Base-by-base conservation (phyloP, 2,113 vertebrate species). In the Lepus timidus region DNA sequence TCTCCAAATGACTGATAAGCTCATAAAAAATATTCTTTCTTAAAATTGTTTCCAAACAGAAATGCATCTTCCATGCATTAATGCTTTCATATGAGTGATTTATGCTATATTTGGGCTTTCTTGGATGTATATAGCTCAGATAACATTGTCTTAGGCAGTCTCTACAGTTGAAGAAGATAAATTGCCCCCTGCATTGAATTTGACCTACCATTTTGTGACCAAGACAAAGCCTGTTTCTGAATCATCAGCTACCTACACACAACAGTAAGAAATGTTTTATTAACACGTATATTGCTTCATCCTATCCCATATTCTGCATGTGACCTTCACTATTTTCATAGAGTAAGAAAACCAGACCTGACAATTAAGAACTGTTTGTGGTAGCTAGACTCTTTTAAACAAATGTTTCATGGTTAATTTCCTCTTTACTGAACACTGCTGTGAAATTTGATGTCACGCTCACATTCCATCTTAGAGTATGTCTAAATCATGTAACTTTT, bases 391-490 rank as follows among this genome's bases (percentile, higher is more conserved):
- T 94, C 95, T 96, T 96, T 88, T 1, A 58, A 96, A 92, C 44
- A 95, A 95, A 73, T 3, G 3, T 92, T 71, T 83, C 84, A 31
- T 93, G 87, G 88, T 94, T 96, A 95, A 95, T 96, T 58, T 96
- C 93, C 4, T 96, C 65, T 93, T 75, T 90, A 61, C 49, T 93
- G 61, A 96, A 95, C 85, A 70, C 29, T 71, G 19, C 49, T 51
- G 6, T 79, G 27, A 90, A 86, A 14, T 91, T 83, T 79, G 19
- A 75, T 58, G 80, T 36, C 25, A 74, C 0, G 20, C 64, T 92
- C 39, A 51, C 12, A 79, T 85, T 71, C 73, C 90, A 93, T 83
- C 62, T 95, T 62, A 71, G 64, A 65, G 83, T 90, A 92, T 88
- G 79, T 49, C 81, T 80, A 93, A 83, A 65, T 87, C 83, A 94